Conservation (phyloP, 1,140 invertebrate species). For the Solen grandis region DNA sequence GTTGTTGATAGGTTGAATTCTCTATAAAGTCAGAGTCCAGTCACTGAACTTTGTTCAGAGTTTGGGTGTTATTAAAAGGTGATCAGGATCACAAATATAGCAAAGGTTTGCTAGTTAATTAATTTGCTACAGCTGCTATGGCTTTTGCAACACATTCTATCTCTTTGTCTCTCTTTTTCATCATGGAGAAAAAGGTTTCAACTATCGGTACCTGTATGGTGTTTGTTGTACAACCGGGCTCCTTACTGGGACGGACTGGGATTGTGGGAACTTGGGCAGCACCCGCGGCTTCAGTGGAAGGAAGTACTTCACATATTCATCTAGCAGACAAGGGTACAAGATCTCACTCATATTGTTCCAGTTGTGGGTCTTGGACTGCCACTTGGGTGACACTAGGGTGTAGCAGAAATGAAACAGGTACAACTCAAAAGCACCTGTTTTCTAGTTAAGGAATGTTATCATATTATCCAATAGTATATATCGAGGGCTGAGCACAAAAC, state of each 20-base stretch:
- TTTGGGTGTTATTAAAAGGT: background rate
- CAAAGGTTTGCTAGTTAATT: background rate
- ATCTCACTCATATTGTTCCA: slow-evolving; percentile 84
- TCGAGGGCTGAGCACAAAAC: too few relatives aligned
- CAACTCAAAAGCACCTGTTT: slow-evolving; percentile 93
- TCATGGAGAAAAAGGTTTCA: background rate
- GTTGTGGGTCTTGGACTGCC: slow-evolving; percentile 79
- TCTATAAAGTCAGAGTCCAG: too few relatives aligned
- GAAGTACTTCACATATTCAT: slow-evolving; percentile 92
- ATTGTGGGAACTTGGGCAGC: slow-evolving; percentile 80
- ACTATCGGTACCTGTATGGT: slow-evolving; percentile 38
- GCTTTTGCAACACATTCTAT: background rate
- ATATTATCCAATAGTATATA: too few relatives aligned
- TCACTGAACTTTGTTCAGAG: too few relatives aligned
- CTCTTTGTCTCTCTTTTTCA: background rate
- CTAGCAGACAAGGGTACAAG: slow-evolving; percentile 88
- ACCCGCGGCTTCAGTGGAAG: slow-evolving; percentile 88
- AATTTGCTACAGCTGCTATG: background rate
- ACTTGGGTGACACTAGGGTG: slow-evolving; percentile 86
- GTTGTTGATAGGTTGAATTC: too few relatives aligned
- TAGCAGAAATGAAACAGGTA: slow-evolving; percentile 94
- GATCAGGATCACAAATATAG: background rate
- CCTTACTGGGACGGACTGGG: slow-evolving; percentile 57
- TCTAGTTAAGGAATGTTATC: background rate
- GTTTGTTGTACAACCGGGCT: slow-evolving; percentile 62